phyloP scores from a whole-genome alignment of 1,140 invertebrate genomes.

The Paraescarpia echinospica region DNA sequence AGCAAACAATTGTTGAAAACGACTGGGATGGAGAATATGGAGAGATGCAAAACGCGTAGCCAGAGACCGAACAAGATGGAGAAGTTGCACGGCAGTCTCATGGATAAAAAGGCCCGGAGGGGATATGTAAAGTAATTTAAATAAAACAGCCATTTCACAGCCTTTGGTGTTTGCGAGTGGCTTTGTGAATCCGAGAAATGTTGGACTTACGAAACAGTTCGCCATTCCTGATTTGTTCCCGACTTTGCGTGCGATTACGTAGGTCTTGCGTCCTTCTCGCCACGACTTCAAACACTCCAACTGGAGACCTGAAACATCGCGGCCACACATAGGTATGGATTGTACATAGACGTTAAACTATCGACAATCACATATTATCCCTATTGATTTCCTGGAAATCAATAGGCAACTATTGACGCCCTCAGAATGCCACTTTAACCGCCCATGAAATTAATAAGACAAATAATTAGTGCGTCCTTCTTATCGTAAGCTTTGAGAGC shows the following conservation, averaged over 20 bases:
- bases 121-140: too few relatives aligned
- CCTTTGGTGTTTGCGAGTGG: too few relatives aligned
- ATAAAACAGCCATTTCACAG: too few relatives aligned
- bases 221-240: neutral
- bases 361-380: neutral
- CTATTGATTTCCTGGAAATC: too few relatives aligned
- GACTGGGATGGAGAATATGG: too few relatives aligned
- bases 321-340: neutral
- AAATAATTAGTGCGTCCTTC: neutral
- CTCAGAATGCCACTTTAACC: neutral
- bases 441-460: neutral
- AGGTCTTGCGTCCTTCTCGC: conserved; percentile 23
- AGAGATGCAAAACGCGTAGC: too few relatives aligned
- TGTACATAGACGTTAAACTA: neutral
- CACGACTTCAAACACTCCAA: conserved; percentile 28
- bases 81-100: too few relatives aligned
- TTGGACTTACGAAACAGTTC: conserved; percentile 23
- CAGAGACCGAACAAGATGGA: too few relatives aligned
- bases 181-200: neutral
- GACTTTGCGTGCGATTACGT: conserved; percentile 17
- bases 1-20: too few relatives aligned
- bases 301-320: conserved; percentile 25
- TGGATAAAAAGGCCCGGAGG: too few relatives aligned
- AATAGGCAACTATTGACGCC: too few relatives aligned
- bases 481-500: neutral